These are phyloP conservation scores for Pseudobourletiella spinata DNA, from an alignment of 1,140 invertebrate species.

Conservation along the genomic window DNA sequence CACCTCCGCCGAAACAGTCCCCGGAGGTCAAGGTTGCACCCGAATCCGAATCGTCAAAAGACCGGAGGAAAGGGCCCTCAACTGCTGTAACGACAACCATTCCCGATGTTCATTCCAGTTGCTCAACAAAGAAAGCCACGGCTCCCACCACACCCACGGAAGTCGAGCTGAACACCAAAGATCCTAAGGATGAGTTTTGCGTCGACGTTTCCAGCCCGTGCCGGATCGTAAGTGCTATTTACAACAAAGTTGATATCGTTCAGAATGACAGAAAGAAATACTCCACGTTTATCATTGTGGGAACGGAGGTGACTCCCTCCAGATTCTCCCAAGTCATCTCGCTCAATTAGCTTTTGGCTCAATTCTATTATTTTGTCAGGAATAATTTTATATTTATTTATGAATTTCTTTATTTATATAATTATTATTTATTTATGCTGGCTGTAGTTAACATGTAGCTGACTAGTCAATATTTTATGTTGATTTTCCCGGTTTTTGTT, in stretches of 20 bases:
- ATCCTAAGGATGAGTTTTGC: slow-evolving; percentile 25
- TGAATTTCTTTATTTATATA: too few relatives aligned
- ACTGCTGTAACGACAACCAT: too few relatives aligned
- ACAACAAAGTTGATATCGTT: not conserved
- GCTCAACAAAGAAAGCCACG: slow-evolving; percentile 12
- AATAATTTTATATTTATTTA: too few relatives aligned
- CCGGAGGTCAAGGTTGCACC: too few relatives aligned
- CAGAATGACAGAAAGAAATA: not conserved
- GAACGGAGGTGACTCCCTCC: not conserved
- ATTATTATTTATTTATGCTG: too few relatives aligned
- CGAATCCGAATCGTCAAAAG: too few relatives aligned
- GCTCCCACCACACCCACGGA: slow-evolving; percentile 33
- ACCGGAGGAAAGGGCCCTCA: too few relatives aligned
- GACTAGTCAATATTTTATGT: too few relatives aligned
- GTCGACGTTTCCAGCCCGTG: slow-evolving; percentile 35
- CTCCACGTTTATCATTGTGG: not conserved
- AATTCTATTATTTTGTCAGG: too few relatives aligned
- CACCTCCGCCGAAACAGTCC: slow-evolving; percentile 28
- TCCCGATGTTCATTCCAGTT: not conserved
- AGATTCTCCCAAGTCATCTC: not conserved
- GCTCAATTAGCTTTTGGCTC: too few relatives aligned
- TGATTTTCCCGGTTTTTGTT: too few relatives aligned
- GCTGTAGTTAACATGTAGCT: too few relatives aligned
- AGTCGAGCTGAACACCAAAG: not conserved
- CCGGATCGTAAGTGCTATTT: slow-evolving; percentile 28